These are phyloP conservation scores for Cydia pomonella DNA, from an alignment of 1,140 invertebrate genomes.

Conservation along the genomic window DNA sequence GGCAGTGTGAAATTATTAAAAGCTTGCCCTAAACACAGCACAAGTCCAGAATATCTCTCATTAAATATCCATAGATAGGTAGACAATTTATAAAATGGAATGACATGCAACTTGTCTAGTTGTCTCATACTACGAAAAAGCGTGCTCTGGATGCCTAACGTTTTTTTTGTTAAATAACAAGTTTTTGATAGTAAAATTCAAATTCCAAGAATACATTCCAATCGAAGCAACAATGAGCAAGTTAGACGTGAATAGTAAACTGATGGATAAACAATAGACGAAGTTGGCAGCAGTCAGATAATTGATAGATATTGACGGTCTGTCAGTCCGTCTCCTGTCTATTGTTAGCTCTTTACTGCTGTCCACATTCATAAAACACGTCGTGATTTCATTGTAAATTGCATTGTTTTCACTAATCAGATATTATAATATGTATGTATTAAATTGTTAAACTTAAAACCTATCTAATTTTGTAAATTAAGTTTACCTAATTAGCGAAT, in stretches of 20 bases:
- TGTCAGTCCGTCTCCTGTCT: background rate
- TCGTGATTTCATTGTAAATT: background rate
- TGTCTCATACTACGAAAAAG: no score
- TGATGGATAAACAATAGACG: background rate
- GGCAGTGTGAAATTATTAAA: background rate
- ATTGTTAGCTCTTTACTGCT: background rate
- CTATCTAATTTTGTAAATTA: no score
- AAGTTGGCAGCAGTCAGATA: conserved; percentile 1
- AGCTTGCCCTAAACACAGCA: no score
- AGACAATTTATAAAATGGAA: no score
- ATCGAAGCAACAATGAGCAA: background rate
- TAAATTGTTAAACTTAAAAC: no score
- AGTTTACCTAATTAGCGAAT: no score
- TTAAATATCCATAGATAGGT: no score
- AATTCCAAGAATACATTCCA: background rate
- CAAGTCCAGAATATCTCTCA: no score
- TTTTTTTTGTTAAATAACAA: background rate
- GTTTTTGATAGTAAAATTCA: background rate
- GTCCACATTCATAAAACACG: background rate
- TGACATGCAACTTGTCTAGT: no score
- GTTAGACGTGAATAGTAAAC: background rate
- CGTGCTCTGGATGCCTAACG: no score
- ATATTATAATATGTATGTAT: no score
- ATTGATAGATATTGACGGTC: background rate
- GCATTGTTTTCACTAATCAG: background rate